Conservation (phyloP, 1,140 invertebrate species). For the Aradophagus sp. region DNA sequence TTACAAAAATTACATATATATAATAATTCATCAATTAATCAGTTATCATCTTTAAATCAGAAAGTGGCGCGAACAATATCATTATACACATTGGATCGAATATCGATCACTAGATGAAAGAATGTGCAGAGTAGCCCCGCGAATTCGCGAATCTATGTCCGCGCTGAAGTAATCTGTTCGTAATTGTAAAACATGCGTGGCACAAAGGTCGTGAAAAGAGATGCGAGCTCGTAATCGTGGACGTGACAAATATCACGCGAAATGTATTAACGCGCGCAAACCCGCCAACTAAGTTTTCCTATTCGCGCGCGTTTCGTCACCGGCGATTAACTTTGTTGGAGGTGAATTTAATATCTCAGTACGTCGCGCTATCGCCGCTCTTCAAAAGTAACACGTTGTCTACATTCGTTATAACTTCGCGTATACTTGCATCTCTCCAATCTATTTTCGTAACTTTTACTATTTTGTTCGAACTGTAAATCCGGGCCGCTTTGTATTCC, state of each 20-base stretch:
- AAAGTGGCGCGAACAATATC: too few species aligned
- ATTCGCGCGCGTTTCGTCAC: conserved; percentile 19
- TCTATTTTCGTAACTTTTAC: conserved; percentile 23
- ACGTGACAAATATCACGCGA: conserved; percentile 43
- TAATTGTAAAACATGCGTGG: too few species aligned
- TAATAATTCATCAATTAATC: too few species aligned
- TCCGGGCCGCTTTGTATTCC: neutral
- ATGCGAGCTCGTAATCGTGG: conserved; percentile 16
- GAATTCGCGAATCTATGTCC: too few species aligned
- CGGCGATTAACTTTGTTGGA: conserved; percentile 39
- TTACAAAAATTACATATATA: too few species aligned
- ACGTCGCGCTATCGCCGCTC: conserved; percentile 1
- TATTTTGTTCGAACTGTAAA: conserved; percentile 8
- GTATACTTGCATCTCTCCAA: neutral
- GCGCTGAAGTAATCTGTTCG: too few species aligned
- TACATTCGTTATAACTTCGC: conserved; percentile 3
- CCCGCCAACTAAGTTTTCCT: conserved; percentile 30
- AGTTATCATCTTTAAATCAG: too few species aligned
- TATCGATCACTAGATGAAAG: too few species aligned
- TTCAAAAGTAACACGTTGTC: conserved; percentile 27
- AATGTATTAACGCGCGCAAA: conserved; percentile 6
- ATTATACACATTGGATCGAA: too few species aligned
- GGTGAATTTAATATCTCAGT: conserved; percentile 12
- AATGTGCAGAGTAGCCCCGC: too few species aligned
- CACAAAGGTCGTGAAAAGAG: too few species aligned